Evolutionary conservation across 2,113 vertebrate species (phyloP).

Genomic region (Solea solea): DNA sequence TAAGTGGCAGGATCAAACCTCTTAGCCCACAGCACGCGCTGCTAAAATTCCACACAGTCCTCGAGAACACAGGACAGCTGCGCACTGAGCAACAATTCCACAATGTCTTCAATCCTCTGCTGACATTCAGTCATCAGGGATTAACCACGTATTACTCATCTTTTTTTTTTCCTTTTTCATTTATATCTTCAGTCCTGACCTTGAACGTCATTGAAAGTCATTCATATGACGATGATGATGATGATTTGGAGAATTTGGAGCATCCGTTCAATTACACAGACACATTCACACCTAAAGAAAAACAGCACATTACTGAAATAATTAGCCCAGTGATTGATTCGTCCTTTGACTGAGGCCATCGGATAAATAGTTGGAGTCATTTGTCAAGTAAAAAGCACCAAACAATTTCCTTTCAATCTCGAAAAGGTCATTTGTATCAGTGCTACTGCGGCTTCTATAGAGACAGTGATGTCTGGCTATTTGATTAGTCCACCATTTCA

Average conservation of each 20-base stretch:
- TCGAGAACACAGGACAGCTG: background rate
- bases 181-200: too few relatives aligned
- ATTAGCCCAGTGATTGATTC: background rate
- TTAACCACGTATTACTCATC: slow-evolving; percentile 20
- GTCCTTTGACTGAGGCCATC: background rate
- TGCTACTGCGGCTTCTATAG: too few relatives aligned
- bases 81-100: too few relatives aligned
- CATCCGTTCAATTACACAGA: too few relatives aligned
- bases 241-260: too few relatives aligned
- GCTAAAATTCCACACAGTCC: slow-evolving; percentile 11
- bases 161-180: too few relatives aligned
- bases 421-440: background rate
- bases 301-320: background rate
- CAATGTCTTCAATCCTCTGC: slow-evolving; percentile 3
- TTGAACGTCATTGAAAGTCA: too few relatives aligned
- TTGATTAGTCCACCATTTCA: too few relatives aligned
- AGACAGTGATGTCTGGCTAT: too few relatives aligned
- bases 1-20: slow-evolving; percentile 28
- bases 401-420: background rate
- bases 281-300: background rate
- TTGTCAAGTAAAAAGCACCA: background rate
- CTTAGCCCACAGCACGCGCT: slow-evolving; percentile 1
- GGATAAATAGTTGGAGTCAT: background rate
- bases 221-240: too few relatives aligned
- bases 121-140: background rate